Evolutionary conservation across 2,113 vertebrate species (phyloP).

Genomic region (Halichoeres trimaculatus): DNA sequence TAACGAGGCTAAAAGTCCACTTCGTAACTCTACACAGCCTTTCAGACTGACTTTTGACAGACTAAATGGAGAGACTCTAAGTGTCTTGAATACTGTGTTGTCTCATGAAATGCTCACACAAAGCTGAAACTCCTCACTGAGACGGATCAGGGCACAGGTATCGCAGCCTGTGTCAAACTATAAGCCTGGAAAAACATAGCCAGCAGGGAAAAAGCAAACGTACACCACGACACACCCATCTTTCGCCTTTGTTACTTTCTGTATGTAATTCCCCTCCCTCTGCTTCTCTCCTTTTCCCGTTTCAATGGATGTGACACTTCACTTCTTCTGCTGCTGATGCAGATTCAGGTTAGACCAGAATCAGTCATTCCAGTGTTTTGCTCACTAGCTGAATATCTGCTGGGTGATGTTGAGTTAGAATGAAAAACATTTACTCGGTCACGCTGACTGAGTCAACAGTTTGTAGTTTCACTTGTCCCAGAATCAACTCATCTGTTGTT

Average conservation of each 20-base stretch:
- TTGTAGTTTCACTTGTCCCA: not conserved
- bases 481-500: not conserved
- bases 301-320: not conserved
- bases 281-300: not conserved
- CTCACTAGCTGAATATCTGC: not conserved
- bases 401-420: not conserved
- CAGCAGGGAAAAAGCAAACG: not conserved
- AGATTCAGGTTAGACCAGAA: conserved; percentile 5
- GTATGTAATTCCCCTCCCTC: not conserved
- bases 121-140: not conserved
- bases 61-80: not conserved
- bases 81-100: not conserved
- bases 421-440: not conserved
- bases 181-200: not conserved
- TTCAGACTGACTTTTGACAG: too few species aligned
- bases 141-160: not conserved
- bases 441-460: not conserved
- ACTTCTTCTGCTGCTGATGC: not conserved
- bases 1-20: too few species aligned
- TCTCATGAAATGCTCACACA: not conserved
- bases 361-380: not conserved
- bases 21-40: too few species aligned
- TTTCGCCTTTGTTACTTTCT: conserved; percentile 19
- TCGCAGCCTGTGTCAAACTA: not conserved
- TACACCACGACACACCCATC: conserved; percentile 26